Evolutionary conservation across 1,140 invertebrate genomes (phyloP), one percentile per base, ranked within the genome.

Genomic region (Sarcophaga peregrina): DNA sequence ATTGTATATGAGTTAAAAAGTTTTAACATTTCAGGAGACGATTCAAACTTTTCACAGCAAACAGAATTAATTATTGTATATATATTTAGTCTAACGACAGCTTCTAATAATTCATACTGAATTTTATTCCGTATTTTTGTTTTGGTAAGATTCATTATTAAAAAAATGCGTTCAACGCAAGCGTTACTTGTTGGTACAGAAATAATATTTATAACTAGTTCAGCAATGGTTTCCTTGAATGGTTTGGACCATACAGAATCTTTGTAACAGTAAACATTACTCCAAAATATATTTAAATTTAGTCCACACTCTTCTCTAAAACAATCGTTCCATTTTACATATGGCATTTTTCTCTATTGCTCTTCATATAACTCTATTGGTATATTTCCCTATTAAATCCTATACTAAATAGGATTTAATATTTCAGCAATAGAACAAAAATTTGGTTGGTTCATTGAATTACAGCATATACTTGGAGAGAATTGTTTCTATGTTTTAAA

Each of bases 21-120:
- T n/a, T 68, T 68, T n/a, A 68, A 68, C 58, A 68, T 68, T 68
- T 68, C 58, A n/a, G 11, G 11, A n/a, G 58, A 68, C n/a, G n/a
- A n/a, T n/a, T n/a, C n/a, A n/a, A n/a, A n/a, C n/a, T n/a, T n/a
- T n/a, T n/a, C n/a, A n/a, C 58, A 68, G 58, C 58, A 68, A 68
- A n/a, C 17, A 17, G 11, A 13, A 68, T 68, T 68, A 68, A 9
- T 68, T 13, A 6, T 68, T n/a, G n/a, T n/a, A 17, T 68, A 9
- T 68, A 68, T 68, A n/a, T 68, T 68, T 68, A 68, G 11, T 68
- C 58, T 17, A n/a, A 68, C 8, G 6, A 68, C 5, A 68, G 58
- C 11, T 68, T 68, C 58, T 68, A 68, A 68, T 68, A 68, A 17
- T 68, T 68, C 58, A 17, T 68, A 68, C n/a, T 37, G 68, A 3